A percentile compares a stretch with the other conserved stretches of the same genome.
phyloP scores from a whole-genome alignment of 2,113 vertebrate species.

The Campylomormyrus numenius region DNA sequence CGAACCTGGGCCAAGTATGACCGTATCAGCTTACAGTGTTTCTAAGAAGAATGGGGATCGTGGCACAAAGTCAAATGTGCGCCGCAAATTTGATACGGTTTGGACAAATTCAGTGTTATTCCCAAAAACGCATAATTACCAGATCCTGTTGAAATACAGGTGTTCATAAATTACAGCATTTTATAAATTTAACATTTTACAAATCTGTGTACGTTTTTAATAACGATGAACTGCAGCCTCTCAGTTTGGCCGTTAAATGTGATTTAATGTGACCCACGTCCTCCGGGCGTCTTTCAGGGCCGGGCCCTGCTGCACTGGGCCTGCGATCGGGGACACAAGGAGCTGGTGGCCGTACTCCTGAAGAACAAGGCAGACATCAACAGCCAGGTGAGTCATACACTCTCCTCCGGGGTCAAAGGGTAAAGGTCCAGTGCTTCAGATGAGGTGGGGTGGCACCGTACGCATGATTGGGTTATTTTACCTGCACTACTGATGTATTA shows the following conservation, averaged over 20 bases:
- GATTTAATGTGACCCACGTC: background rate
- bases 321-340: slow-evolving; percentile 90
- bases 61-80: background rate
- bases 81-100: background rate
- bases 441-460: background rate
- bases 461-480: background rate
- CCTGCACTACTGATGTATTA: background rate
- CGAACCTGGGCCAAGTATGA: background rate
- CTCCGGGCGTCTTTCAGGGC: slow-evolving; percentile 60
- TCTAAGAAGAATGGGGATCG: background rate
- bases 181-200: background rate
- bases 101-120: background rate
- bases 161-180: background rate
- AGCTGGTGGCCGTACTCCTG: slow-evolving; percentile 80
- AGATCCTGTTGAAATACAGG: background rate
- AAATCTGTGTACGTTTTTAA: background rate
- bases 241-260: background rate
- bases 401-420: background rate
- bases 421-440: background rate
- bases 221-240: background rate
- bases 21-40: background rate
- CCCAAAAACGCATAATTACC: background rate
- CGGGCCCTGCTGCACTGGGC: slow-evolving; percentile 89
- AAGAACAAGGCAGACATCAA: slow-evolving; percentile 81
- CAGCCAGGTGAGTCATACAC: slow-evolving; percentile 72